A percentile compares a stretch with the other conserved stretches of the same genome.
Evolutionary conservation across 2,113 vertebrate species (phyloP).

Genomic region (Nycticryphes semicollaris): DNA sequence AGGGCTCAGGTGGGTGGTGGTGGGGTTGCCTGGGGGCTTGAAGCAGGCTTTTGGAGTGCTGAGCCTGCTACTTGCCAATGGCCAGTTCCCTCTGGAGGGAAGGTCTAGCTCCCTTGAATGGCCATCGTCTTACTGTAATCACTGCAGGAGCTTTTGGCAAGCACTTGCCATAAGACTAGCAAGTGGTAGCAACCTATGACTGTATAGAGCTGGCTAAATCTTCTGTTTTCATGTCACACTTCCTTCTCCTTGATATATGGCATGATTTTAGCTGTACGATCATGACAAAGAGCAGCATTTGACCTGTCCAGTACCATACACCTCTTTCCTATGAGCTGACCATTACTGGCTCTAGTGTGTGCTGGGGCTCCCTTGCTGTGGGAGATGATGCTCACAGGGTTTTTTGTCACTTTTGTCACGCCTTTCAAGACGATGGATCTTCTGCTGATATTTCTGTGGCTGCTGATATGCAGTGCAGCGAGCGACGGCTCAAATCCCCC

Average conservation of each 20-base stretch:
- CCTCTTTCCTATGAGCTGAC: background rate
- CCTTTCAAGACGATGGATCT: rapidly evolving
- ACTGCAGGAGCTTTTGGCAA: background rate
- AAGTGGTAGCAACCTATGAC: background rate
- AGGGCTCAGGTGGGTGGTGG: background rate
- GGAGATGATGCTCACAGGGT: background rate
- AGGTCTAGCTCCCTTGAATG: rapidly evolving
- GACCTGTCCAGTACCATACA: rapidly evolving
- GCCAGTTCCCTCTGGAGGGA: background rate
- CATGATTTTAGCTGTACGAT: background rate
- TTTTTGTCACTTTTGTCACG: too few species aligned
- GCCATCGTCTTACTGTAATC: rapidly evolving
- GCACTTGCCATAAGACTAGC: background rate
- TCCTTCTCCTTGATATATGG: background rate
- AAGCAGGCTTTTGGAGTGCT: background rate
- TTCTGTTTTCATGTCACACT: rapidly evolving
- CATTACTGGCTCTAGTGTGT: rapidly evolving
- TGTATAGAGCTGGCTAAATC: background rate
- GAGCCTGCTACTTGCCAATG: background rate
- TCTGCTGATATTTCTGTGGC: background rate
- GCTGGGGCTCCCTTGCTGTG: background rate
- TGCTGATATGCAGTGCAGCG: rapidly evolving
- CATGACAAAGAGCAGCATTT: rapidly evolving
- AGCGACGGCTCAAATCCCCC: background rate
- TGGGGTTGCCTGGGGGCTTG: background rate